phyloP scores from a whole-genome alignment of 92 coral and sea anemone species.

The Porites evermanni region DNA sequence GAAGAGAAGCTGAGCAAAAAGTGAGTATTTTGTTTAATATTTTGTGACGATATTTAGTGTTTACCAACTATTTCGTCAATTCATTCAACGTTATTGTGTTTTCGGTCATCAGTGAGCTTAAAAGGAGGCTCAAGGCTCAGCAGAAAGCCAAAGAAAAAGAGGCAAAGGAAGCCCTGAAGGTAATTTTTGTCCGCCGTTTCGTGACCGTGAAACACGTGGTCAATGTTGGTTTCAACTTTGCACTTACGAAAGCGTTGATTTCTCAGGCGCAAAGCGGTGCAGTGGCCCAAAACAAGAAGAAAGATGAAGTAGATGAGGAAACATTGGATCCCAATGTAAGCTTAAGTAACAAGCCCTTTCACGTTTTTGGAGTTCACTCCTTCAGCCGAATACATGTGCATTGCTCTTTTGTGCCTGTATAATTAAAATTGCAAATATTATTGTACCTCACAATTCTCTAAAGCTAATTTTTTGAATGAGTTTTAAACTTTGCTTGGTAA shows the following conservation, averaged over 20 bases:
- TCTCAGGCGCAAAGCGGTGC: constrained; percentile 54
- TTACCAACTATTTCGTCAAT: not conserved
- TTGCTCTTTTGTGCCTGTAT: not conserved
- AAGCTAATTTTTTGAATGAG: not conserved
- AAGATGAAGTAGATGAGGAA: constrained; percentile 91
- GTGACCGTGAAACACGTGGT: constrained; percentile 34
- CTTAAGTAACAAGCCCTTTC: too few species aligned
- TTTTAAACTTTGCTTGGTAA: not conserved
- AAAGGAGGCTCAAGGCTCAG: constrained; percentile 94
- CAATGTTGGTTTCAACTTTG: not conserved
- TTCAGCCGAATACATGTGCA: too few species aligned
- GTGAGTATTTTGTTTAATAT: constrained; percentile 37
- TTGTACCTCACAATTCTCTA: not conserved
- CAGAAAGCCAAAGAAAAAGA: constrained; percentile 97
- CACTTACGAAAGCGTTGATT: not conserved
- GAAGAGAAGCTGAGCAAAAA: constrained; percentile 94
- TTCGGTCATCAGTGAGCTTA: constrained; percentile 72
- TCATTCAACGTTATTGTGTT: not conserved
- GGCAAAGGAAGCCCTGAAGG: constrained; percentile 78
- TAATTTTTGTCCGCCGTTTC: not conserved
- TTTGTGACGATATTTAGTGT: not conserved
- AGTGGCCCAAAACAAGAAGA: constrained; percentile 70
- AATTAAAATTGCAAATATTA: not conserved
- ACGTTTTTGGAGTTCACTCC: too few species aligned
- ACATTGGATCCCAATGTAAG: constrained; percentile 96